Evolutionary conservation across 2,888 invertebrate genomes (phyloP).

Genomic region (Melikaiella ostensackeni): DNA sequence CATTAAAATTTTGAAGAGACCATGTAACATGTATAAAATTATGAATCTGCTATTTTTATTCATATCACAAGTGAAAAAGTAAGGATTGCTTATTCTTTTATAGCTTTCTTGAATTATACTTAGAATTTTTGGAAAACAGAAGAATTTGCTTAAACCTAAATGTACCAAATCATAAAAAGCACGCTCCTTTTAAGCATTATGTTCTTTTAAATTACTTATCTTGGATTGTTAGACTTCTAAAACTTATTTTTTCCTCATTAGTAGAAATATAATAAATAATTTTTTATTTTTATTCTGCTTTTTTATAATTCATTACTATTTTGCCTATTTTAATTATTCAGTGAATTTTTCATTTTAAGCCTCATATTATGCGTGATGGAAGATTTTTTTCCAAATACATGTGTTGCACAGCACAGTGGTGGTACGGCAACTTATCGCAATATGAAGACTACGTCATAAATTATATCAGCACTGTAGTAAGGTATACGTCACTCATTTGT

Average conservation of each 20-base stretch:
- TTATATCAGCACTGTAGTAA: conserved; percentile 38
- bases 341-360: conserved; percentile 1
- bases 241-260: background rate
- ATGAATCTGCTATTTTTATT: background rate
- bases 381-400: conserved; percentile 1
- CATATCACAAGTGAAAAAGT: background rate
- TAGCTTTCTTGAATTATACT: too few relatives aligned
- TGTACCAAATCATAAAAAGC: too few relatives aligned
- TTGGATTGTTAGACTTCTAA: background rate
- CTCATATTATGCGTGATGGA: background rate
- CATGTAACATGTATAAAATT: background rate
- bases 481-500: conserved; percentile 46
- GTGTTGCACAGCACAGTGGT: background rate
- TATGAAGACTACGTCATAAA: conserved; percentile 38
- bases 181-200: background rate
- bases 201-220: background rate
- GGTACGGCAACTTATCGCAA: conserved; percentile 6
- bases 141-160: too few relatives aligned
- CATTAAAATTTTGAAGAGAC: background rate
- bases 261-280: background rate
- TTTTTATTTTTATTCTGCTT: background rate
- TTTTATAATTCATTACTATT: background rate
- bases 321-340: background rate
- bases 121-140: too few relatives aligned
- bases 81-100: background rate